A percentile compares a stretch with the other conserved stretches of the same genome.
These are phyloP conservation scores for Phlogophora meticulosa DNA, from an alignment of 2,888 invertebrate species.

Conservation along the genomic window DNA sequence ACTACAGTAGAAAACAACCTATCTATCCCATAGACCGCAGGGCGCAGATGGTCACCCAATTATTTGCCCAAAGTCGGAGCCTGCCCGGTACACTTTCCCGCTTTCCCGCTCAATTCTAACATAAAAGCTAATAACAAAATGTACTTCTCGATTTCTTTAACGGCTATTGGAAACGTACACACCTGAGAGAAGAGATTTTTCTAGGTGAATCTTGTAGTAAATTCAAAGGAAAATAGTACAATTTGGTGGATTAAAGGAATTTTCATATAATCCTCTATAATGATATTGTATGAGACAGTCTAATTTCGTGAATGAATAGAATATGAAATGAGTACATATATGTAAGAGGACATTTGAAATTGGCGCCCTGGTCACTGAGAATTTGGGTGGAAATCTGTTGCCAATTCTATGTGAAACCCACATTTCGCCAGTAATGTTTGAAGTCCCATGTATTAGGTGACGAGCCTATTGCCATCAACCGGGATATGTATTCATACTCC, in stretches of 20 bases:
- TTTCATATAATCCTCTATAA: conserved; percentile 13
- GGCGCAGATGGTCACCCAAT: conserved; percentile 42
- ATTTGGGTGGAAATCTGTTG: no score
- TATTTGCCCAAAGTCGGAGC: neutral
- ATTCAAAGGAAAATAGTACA: neutral
- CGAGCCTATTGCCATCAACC: no score
- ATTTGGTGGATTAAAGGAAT: no score
- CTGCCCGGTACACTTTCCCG: conserved; percentile 23
- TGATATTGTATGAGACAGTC: neutral
- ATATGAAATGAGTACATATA: no score
- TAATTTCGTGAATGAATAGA: no score
- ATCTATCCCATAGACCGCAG: conserved; percentile 7
- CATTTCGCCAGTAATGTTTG: no score
- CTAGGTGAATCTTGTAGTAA: neutral
- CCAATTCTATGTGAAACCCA: no score
- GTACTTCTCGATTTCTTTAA: conserved; percentile 20
- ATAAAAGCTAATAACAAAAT: conserved; percentile 22
- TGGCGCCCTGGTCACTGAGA: no score
- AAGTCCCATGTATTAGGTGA: no score
- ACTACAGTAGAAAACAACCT: no score
- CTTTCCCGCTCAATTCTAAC: conserved; percentile 17
- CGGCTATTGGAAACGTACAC: conserved; percentile 23
- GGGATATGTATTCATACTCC: no score
- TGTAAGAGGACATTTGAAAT: no score
- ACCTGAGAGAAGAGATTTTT: conserved; percentile 32